Percentiles rank a stretch among this genome's conserved stretches.
Evolutionary conservation across 2,797 vertebrate species (phyloP).

Genomic region (Falco peregrinus): DNA sequence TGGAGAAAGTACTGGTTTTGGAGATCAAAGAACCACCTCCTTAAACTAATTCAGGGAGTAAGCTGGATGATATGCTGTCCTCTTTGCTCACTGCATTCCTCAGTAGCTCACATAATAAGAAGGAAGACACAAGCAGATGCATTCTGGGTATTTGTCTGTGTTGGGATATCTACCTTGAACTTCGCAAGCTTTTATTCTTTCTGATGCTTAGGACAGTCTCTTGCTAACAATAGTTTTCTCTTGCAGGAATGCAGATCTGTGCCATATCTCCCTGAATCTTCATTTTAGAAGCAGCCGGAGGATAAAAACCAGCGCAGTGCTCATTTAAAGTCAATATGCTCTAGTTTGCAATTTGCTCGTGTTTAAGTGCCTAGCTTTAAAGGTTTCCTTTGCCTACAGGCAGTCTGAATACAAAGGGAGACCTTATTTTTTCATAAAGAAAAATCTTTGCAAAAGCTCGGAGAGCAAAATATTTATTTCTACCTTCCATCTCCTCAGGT

Average conservation of each 20-base stretch:
- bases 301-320: background rate
- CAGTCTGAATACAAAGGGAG: conserved; percentile 33
- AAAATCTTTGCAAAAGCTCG: background rate
- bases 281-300: conserved; percentile 41
- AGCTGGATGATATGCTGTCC: background rate
- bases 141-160: background rate
- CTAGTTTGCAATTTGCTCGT: conserved; percentile 23
- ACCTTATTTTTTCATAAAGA: background rate
- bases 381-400: conserved; percentile 48
- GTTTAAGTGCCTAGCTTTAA: conserved; percentile 46
- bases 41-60: background rate
- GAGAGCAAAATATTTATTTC: background rate
- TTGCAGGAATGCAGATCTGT: conserved; percentile 8
- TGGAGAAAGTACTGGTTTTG: background rate
- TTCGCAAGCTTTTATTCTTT: background rate
- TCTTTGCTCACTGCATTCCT: background rate
- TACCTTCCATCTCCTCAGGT: background rate
- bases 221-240: background rate
- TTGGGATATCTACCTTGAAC: background rate
- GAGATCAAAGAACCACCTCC: background rate
- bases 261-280: background rate
- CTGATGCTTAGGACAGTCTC: background rate
- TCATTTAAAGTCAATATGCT: conserved; percentile 56
- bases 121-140: background rate
- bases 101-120: background rate